Percentiles rank a stretch among this genome's conserved stretches.
Conservation (phyloP, 2,888 invertebrate genomes). For the Odontocolon sp. region DNA sequence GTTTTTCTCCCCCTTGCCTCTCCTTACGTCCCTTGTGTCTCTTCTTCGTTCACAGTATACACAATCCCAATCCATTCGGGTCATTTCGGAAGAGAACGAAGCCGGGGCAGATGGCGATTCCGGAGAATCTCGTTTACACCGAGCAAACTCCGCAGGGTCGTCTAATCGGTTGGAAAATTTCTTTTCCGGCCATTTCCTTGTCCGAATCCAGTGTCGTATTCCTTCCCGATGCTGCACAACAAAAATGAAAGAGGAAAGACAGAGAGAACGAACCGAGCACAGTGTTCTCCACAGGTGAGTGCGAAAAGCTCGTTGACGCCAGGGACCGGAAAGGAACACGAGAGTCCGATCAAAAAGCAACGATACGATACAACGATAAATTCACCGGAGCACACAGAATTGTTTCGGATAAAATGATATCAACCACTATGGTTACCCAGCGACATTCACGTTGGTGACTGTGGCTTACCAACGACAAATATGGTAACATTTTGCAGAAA, state of each 20-base stretch:
- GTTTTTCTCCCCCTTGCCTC: not conserved
- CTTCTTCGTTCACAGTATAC: slow-evolving; percentile 8
- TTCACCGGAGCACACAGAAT: not conserved
- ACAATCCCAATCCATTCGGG: slow-evolving; percentile 31
- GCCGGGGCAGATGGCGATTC: slow-evolving; percentile 10
- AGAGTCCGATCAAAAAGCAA: slow-evolving; percentile 10
- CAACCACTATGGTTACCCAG: too few species aligned
- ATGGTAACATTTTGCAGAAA: too few species aligned
- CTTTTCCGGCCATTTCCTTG: slow-evolving; percentile 53
- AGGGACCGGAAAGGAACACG: slow-evolving; percentile 39
- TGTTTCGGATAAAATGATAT: not conserved
- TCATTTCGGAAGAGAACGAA: slow-evolving; percentile 30
- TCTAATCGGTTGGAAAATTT: slow-evolving; percentile 69
- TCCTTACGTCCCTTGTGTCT: not conserved
- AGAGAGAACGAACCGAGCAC: not conserved
- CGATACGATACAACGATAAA: not conserved
- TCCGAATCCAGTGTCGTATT: not conserved
- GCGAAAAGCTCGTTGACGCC: slow-evolving; percentile 48
- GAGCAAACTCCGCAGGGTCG: slow-evolving; percentile 21
- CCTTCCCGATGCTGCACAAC: slow-evolving; percentile 1
- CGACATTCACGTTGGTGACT: too few species aligned
- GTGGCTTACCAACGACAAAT: too few species aligned
- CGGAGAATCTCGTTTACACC: slow-evolving; percentile 65
- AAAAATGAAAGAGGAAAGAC: slow-evolving; percentile 8
- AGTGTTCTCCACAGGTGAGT: slow-evolving; percentile 31